These are phyloP conservation scores for Malurus cyaneus DNA, from an alignment of 2,113 vertebrate genomes.

Conservation along the genomic window DNA sequence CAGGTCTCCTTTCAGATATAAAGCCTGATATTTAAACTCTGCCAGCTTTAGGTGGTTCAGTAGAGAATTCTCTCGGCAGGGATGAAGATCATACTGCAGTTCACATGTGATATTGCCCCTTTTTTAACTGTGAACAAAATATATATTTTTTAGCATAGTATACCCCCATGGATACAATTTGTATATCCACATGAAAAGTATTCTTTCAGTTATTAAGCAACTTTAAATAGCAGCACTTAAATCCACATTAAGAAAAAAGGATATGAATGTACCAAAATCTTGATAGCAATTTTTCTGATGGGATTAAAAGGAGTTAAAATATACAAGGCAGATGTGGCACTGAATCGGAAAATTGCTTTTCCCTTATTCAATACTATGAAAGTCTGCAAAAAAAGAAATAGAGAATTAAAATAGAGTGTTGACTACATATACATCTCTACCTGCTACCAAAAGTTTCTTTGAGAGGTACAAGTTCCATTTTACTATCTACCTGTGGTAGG, in stretches of 20 bases:
- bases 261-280: conserved; percentile 99
- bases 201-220: background rate
- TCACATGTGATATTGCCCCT: background rate
- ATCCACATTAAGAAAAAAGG: conserved; percentile 78
- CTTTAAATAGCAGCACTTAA: background rate
- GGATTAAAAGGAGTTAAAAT: conserved; percentile 95
- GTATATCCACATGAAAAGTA: background rate
- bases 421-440: background rate
- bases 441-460: background rate
- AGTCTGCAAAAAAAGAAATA: conserved; percentile 82
- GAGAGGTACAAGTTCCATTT: background rate
- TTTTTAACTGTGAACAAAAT: background rate
- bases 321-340: conserved; percentile 93
- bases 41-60: conserved; percentile 14
- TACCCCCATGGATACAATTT: background rate
- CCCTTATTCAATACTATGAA: conserved; percentile 98
- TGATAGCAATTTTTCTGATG: conserved; percentile 94
- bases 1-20: conserved; percentile 29
- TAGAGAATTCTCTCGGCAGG: background rate
- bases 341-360: conserved; percentile 95
- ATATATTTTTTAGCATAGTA: background rate
- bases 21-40: conserved; percentile 46
- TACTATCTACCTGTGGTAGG: background rate
- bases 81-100: conserved; percentile 1
- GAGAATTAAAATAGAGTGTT: conserved; percentile 1